Conservation (phyloP, 2,113 vertebrate species). For the Pogonocichla stellata region DNA sequence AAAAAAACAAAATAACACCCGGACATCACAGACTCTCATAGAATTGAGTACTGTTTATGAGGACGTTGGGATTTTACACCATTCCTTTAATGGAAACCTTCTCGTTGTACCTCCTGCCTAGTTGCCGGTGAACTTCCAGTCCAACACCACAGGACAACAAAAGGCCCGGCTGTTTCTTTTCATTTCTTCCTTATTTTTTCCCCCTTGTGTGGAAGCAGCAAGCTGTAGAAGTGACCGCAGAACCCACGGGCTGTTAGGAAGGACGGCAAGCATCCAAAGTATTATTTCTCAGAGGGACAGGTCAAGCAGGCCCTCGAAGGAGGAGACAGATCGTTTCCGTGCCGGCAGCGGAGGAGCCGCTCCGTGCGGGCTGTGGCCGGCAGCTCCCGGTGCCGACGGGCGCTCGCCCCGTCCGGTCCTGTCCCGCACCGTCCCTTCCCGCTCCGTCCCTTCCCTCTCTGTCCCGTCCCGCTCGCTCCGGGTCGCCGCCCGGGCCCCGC, state of each 20-base stretch:
- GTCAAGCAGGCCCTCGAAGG: background rate
- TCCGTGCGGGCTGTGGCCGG: background rate
- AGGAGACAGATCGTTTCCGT: background rate
- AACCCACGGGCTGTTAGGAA: background rate
- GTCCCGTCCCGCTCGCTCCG: too few species aligned
- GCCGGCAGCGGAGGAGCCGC: background rate
- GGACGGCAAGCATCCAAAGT: background rate
- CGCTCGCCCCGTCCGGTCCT: background rate
- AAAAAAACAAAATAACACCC: rapidly evolving
- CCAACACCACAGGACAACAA: background rate
- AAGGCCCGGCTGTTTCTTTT: background rate
- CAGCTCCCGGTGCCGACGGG: background rate
- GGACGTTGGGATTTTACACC: background rate
- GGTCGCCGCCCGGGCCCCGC: background rate
- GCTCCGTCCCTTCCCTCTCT: background rate
- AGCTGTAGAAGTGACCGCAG: background rate
- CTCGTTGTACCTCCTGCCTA: background rate
- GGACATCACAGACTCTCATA: background rate
- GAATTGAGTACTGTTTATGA: background rate
- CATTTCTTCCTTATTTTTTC: background rate
- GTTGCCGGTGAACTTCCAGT: background rate
- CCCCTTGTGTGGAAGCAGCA: background rate
- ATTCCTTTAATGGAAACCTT: background rate
- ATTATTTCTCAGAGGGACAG: background rate
- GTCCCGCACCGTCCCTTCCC: background rate